Conservation (phyloP, 2,113 vertebrate genomes). For the Scomber japonicus region DNA sequence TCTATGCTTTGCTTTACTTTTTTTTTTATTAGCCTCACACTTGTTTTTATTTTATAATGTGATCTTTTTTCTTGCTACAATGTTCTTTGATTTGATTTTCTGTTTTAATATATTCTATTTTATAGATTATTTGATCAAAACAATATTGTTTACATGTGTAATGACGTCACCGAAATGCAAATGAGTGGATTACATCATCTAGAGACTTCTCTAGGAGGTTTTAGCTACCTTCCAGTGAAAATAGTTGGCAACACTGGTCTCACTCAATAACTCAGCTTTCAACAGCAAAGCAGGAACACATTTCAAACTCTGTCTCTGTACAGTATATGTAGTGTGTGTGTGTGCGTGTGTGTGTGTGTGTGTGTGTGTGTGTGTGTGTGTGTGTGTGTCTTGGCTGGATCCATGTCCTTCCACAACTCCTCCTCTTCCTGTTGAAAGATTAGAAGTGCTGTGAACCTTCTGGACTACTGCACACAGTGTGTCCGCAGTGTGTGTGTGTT, state of each 20-base stretch:
- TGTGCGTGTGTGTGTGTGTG: slow-evolving; percentile 11
- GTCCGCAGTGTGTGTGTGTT: slow-evolving; percentile 6
- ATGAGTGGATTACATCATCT: too few relatives aligned
- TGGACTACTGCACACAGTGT: slow-evolving; percentile 43
- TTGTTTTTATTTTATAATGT: too few relatives aligned
- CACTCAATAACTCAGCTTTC: not conserved
- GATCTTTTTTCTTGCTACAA: too few relatives aligned
- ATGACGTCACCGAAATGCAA: too few relatives aligned
- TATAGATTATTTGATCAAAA: too few relatives aligned
- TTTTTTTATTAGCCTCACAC: too few relatives aligned
- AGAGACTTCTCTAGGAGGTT: too few relatives aligned
- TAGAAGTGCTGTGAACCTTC: slow-evolving; percentile 60
- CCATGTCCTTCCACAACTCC: slow-evolving; percentile 60
- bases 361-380: slow-evolving; percentile 24
- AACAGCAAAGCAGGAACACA: slow-evolving; percentile 8
- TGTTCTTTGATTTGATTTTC: too few relatives aligned
- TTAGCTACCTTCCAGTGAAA: too few relatives aligned
- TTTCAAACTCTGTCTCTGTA: slow-evolving; percentile 10
- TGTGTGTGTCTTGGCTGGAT: slow-evolving; percentile 63
- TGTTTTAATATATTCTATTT: too few relatives aligned
- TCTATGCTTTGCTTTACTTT: too few relatives aligned
- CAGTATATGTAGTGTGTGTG: slow-evolving; percentile 9
- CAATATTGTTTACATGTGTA: too few relatives aligned
- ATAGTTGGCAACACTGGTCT: not conserved
- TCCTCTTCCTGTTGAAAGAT: slow-evolving; percentile 74